Evolutionary conservation across 2,797 vertebrate genomes (phyloP).

Genomic region (Chiloscyllium punctatum): DNA sequence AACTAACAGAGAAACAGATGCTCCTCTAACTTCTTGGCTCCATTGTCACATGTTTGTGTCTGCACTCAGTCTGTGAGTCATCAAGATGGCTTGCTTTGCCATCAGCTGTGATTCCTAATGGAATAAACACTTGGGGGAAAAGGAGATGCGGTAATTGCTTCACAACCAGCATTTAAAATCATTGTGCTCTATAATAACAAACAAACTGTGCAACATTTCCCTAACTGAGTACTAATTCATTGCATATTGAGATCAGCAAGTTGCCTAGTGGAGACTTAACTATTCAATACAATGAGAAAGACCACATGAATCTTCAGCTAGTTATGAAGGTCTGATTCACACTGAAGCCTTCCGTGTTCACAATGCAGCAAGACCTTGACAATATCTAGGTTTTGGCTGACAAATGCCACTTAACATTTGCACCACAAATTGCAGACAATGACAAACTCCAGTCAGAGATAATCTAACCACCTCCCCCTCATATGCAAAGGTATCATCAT

Average conservation of each 20-base stretch:
- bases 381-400: no score
- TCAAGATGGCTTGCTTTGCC: background rate
- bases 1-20: constrained; percentile 28
- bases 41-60: constrained; percentile 34
- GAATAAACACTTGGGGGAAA: constrained; percentile 3
- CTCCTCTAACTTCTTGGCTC: constrained; percentile 32
- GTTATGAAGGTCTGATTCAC: background rate
- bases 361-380: no score
- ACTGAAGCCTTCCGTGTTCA: no score
- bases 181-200: background rate
- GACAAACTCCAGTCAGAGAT: no score
- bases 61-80: constrained; percentile 5
- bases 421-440: no score
- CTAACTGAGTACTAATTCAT: background rate
- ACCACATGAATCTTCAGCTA: background rate
- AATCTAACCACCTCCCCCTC: no score
- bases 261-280: background rate
- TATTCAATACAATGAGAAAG: background rate
- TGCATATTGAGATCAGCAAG: background rate
- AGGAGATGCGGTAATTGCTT: background rate
- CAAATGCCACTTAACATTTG: no score
- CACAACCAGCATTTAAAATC: background rate
- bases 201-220: background rate
- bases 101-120: constrained; percentile 4
- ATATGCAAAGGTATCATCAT: no score